phyloP scores from a whole-genome alignment of 2,888 invertebrate genomes.

The Andrena chrysosceles region DNA sequence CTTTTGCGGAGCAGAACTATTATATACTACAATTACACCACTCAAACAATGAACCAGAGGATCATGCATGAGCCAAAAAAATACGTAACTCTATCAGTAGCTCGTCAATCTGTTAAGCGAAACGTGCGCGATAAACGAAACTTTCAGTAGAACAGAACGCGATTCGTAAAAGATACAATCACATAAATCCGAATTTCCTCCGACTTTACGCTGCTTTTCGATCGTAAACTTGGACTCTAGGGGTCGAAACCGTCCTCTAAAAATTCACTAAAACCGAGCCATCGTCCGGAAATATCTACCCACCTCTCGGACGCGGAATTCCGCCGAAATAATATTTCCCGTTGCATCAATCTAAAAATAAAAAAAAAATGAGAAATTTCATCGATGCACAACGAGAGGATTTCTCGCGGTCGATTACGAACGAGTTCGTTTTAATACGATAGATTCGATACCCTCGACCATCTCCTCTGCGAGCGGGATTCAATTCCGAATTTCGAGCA shows the following conservation, averaged over 20 bases:
- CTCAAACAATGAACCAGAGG: no score
- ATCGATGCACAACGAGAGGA: background rate
- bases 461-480: background rate
- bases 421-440: background rate
- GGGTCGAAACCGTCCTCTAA: background rate
- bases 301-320: conserved; percentile 4
- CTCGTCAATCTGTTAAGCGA: no score
- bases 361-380: background rate
- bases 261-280: conserved; percentile 20
- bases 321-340: conserved; percentile 16
- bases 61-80: no score
- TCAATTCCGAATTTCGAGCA: conserved; percentile 19
- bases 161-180: background rate
- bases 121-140: background rate
- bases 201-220: no score
- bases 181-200: conserved; percentile 16
- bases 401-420: conserved; percentile 22
- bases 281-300: background rate
- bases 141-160: background rate
- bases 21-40: no score
- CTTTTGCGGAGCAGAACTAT: no score
- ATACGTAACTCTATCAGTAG: no score
- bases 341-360: background rate
- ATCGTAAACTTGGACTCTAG: conserved; percentile 6
- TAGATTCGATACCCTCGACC: background rate